These are phyloP conservation scores for Acanthisitta chloris DNA, from an alignment of 2,113 vertebrate species.

Conservation along the genomic window DNA sequence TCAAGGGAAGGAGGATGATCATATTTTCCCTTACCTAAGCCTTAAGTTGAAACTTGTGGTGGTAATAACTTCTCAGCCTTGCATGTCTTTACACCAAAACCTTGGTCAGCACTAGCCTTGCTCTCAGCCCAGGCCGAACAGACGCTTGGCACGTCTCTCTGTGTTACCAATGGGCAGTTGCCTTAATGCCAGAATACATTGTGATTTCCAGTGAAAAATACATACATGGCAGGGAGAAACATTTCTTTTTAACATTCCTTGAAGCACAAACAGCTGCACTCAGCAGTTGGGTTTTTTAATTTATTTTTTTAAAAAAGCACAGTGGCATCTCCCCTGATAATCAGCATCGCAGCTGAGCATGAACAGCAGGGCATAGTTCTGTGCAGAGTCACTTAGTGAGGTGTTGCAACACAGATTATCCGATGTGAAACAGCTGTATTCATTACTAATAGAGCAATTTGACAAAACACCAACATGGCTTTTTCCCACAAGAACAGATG, in stretches of 20 bases:
- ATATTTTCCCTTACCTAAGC: neutral
- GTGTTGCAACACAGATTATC: conserved; percentile 52
- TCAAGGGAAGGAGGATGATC: neutral
- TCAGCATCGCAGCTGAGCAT: conserved; percentile 29
- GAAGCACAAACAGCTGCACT: conserved; percentile 57
- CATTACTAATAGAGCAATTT: conserved; percentile 65
- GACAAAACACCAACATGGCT: conserved; percentile 55
- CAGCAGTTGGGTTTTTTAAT: neutral
- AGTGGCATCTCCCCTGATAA: conserved; percentile 57
- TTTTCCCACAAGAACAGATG: conserved; percentile 63
- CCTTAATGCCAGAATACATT: neutral
- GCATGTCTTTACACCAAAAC: neutral
- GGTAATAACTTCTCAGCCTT: neutral
- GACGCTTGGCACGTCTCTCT: neutral
- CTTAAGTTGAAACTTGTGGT: neutral
- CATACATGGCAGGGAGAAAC: conserved; percentile 9
- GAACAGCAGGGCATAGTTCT: conserved; percentile 48
- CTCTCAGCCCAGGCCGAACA: neutral
- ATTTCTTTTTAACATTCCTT: conserved; percentile 42
- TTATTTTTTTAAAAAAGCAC: neutral
- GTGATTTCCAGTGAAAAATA: neutral
- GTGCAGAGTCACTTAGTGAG: neutral
- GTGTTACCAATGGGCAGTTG: neutral
- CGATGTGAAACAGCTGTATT: conserved; percentile 68
- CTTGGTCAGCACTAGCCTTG: neutral